phyloP scores from a whole-genome alignment of 2,113 vertebrate species.

The Pithys albifrons region DNA sequence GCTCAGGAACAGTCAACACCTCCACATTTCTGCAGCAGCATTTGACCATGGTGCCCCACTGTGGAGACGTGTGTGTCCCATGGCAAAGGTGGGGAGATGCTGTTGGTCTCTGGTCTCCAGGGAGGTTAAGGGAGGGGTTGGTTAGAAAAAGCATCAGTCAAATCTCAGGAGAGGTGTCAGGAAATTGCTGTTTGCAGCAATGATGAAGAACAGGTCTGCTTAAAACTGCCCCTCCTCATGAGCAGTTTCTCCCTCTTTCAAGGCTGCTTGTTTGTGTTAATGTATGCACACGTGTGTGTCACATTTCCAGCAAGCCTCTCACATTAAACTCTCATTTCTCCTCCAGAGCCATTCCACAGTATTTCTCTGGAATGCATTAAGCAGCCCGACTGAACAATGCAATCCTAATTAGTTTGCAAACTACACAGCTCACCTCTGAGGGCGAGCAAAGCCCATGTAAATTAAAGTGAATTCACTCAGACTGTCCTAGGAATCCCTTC shows the following conservation, averaged over 20 bases:
- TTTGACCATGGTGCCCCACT: neutral
- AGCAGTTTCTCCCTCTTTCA: neutral
- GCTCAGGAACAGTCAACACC: neutral
- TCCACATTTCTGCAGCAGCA: conserved; percentile 16
- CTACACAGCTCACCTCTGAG: neutral
- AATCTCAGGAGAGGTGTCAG: neutral
- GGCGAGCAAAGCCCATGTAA: neutral
- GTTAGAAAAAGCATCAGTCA: neutral
- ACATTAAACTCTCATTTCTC: neutral
- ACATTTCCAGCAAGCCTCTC: neutral
- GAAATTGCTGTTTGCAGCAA: neutral
- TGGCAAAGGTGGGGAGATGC: neutral
- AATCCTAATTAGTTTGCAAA: conserved; percentile 21
- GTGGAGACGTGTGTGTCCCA: accelerated
- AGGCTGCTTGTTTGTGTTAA: neutral
- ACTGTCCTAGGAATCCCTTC: neutral
- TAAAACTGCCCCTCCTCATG: neutral
- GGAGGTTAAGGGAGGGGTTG: neutral
- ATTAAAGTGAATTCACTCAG: neutral
- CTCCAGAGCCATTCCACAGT: neutral
- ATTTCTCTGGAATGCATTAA: neutral
- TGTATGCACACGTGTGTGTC: neutral
- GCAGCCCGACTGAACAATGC: neutral
- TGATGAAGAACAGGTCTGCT: neutral
- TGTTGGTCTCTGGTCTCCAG: neutral